phyloP scores from a whole-genome alignment of 2,888 invertebrate genomes.

The Alviniconcha strummeri region DNA sequence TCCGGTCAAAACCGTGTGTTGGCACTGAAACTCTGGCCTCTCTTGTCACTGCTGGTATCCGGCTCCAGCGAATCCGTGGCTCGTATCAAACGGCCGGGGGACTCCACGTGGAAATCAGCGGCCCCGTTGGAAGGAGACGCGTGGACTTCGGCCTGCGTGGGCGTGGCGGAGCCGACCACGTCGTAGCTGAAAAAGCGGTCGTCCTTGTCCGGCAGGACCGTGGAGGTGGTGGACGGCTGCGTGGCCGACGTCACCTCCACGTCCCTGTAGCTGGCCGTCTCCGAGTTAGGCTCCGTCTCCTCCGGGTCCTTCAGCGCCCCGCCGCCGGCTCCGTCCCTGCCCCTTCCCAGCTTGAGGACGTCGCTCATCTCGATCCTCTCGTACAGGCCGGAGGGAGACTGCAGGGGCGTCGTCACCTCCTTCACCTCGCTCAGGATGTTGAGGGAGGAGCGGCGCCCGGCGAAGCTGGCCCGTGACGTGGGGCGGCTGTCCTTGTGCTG shows the following conservation, averaged over 20 bases:
- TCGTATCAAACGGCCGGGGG: constrained; percentile 11
- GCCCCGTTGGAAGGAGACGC: too few relatives aligned
- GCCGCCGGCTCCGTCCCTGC: neutral
- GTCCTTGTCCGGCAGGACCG: constrained; percentile 8
- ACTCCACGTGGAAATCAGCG: neutral
- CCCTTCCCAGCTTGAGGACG: neutral
- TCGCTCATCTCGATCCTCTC: constrained; percentile 28
- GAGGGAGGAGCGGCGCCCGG: constrained; percentile 19
- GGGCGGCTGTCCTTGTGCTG: constrained; percentile 7
- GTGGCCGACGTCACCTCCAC: constrained; percentile 10
- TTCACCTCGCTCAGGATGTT: constrained; percentile 35
- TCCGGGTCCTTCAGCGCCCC: neutral
- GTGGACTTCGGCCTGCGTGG: constrained; percentile 8
- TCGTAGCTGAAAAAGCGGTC: constrained; percentile 8
- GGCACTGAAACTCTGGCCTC: neutral
- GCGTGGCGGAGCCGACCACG: constrained; percentile 3
- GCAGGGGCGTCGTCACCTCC: constrained; percentile 32
- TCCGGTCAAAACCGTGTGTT: constrained; percentile 18
- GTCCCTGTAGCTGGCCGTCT: constrained; percentile 18
- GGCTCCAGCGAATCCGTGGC: neutral
- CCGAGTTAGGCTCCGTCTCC: constrained; percentile 17
- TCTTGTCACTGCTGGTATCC: neutral
- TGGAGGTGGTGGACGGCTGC: constrained; percentile 23
- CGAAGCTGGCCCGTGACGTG: constrained; percentile 27
- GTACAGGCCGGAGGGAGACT: constrained; percentile 22